A percentile compares a stretch with the other conserved stretches of the same genome.
phyloP scores from a whole-genome alignment of 2,888 invertebrate species.

The Caenorhabditis becei region DNA sequence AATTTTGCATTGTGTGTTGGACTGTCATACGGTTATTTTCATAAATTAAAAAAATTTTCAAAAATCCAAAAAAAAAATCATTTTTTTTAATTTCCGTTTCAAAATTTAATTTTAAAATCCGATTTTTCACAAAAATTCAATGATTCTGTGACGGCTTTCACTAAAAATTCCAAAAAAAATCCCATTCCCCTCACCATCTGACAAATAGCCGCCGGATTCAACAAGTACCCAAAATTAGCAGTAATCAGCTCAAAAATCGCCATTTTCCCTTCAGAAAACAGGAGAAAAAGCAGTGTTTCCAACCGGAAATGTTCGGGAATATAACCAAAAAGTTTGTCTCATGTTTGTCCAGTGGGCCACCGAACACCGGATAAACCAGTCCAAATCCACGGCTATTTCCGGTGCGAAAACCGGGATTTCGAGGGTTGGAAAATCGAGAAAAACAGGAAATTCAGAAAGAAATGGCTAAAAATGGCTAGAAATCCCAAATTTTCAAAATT shows the following conservation, averaged over 20 bases:
- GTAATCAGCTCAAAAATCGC: conserved; percentile 33
- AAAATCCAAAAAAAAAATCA: background rate
- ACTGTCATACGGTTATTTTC: too few relatives aligned
- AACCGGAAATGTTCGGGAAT: background rate
- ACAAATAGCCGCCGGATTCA: conserved; percentile 41
- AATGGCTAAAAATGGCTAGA: too few relatives aligned
- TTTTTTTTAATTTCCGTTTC: background rate
- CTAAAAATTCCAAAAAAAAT: conserved; percentile 6
- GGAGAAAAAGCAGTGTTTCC: background rate
- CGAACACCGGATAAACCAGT: too few relatives aligned
- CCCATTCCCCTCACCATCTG: conserved; percentile 21
- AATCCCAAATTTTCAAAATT: background rate
- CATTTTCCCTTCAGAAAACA: conserved; percentile 14
- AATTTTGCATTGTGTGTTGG: too few relatives aligned
- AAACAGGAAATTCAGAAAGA: too few relatives aligned
- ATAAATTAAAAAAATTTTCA: background rate
- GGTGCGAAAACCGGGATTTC: too few relatives aligned
- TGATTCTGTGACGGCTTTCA: background rate
- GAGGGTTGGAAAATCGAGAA: too few relatives aligned
- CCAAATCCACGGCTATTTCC: too few relatives aligned
- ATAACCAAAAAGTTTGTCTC: background rate
- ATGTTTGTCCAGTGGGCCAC: background rate
- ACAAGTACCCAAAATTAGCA: conserved; percentile 15
- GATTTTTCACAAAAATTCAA: background rate
- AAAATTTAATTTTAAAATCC: background rate